Evolutionary conservation across 2,888 invertebrate species (phyloP).

Genomic region (Psylliodes chrysocephalus): DNA sequence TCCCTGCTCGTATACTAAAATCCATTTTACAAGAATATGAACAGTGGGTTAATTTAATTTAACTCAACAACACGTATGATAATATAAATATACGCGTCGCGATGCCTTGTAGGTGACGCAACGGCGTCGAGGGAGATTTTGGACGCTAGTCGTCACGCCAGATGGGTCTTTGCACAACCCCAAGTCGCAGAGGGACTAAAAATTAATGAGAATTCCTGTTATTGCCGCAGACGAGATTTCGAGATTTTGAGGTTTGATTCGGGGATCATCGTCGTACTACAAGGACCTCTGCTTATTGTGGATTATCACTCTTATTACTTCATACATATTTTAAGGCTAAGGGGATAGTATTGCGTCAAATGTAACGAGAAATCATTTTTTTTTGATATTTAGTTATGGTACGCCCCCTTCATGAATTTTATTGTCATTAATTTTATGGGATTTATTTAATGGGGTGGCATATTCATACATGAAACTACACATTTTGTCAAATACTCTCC

Average conservation of each 20-base stretch:
- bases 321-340: slow-evolving; percentile 41
- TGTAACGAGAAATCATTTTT: slow-evolving; percentile 32
- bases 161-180: slow-evolving; percentile 50
- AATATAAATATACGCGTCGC: neutral
- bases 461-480: too few relatives aligned
- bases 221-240: slow-evolving; percentile 57
- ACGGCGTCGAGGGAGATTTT: slow-evolving; percentile 46
- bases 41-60: slow-evolving; percentile 56
- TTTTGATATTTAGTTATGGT: slow-evolving; percentile 11
- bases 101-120: slow-evolving; percentile 51
- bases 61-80: slow-evolving; percentile 51
- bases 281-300: slow-evolving; percentile 35
- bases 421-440: neutral
- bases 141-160: slow-evolving; percentile 44
- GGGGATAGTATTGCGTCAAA: slow-evolving; percentile 28
- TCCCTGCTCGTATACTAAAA: too few relatives aligned
- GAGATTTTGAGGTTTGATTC: slow-evolving; percentile 54
- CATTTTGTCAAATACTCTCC: too few relatives aligned
- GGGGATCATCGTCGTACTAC: slow-evolving; percentile 49
- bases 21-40: slow-evolving; percentile 31
- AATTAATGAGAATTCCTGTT: slow-evolving; percentile 61
- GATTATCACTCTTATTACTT: slow-evolving; percentile 41
- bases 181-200: slow-evolving; percentile 47
- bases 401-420: neutral
- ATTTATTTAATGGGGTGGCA: neutral